Percentiles rank a stretch among this genome's conserved stretches.
phyloP scores from a whole-genome alignment of 2,113 vertebrate genomes.

The Gracilinanus agilis region DNA sequence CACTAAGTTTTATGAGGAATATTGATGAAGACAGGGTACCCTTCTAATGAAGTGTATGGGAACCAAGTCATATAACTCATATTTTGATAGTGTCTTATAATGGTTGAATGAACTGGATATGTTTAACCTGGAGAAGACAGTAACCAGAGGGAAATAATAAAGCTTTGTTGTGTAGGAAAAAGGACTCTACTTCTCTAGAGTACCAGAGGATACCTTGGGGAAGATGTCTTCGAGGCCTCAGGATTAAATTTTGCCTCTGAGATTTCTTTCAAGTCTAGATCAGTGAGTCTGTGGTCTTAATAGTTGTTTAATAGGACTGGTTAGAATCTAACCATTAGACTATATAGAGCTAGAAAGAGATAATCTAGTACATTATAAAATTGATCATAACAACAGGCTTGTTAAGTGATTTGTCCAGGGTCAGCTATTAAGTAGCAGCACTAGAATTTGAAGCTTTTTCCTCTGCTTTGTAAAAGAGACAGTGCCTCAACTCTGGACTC shows the following conservation, averaged over 20 bases:
- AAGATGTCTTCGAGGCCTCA: background rate
- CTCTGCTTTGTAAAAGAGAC: background rate
- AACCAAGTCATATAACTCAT: background rate
- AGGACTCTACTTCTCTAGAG: too few species aligned
- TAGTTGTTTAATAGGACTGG: background rate
- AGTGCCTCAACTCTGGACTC: background rate
- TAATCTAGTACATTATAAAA: background rate
- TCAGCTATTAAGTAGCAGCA: background rate
- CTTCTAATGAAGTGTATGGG: background rate
- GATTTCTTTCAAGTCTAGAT: background rate
- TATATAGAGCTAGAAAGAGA: background rate
- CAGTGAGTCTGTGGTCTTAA: background rate
- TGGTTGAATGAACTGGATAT: background rate
- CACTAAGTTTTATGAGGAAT: background rate
- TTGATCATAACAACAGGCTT: too few species aligned
- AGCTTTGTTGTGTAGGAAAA: background rate
- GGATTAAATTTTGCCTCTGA: background rate
- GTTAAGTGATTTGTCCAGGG: background rate
- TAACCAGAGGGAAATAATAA: background rate
- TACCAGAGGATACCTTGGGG: too few species aligned
- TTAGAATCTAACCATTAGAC: too few species aligned
- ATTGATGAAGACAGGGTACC: background rate
- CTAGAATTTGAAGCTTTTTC: background rate
- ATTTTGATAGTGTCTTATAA: background rate
- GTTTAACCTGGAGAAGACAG: background rate